These are phyloP conservation scores for Aporophyla nigra DNA, from an alignment of 2,888 invertebrate genomes.

Conservation along the genomic window DNA sequence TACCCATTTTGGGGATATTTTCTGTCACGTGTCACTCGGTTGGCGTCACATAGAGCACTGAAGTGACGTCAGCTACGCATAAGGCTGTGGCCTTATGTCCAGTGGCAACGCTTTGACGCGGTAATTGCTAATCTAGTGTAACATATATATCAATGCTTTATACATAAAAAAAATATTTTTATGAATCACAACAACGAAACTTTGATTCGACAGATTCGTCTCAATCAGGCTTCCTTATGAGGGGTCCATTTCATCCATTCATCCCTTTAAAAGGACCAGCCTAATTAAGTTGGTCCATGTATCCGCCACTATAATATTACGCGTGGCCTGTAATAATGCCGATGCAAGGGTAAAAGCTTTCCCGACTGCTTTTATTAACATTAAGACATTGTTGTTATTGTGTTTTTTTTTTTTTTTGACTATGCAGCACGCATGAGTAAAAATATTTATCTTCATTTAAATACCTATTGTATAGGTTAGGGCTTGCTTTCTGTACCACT, in stretches of 20 bases:
- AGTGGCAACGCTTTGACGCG: too few species aligned
- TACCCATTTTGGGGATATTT: too few species aligned
- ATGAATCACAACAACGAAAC: background rate
- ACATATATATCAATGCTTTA: too few species aligned
- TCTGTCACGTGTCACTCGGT: too few species aligned
- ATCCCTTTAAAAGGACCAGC: background rate
- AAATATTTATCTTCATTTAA: too few species aligned
- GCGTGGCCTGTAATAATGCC: constrained; percentile 30
- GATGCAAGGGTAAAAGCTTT: constrained; percentile 36
- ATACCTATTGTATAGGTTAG: too few species aligned
- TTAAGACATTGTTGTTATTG: constrained; percentile 4
- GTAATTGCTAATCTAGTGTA: too few species aligned
- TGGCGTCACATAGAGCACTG: too few species aligned
- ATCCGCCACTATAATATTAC: background rate
- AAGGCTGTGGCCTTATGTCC: too few species aligned
- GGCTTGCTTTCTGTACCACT: too few species aligned
- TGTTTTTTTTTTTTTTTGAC: background rate
- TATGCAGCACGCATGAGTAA: background rate
- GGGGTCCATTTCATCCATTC: background rate
- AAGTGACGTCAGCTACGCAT: too few species aligned
- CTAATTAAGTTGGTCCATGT: background rate
- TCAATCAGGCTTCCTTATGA: background rate
- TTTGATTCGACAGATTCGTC: background rate
- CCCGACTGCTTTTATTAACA: constrained; percentile 18
- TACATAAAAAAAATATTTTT: too few species aligned